These are phyloP conservation scores for Acanthosepion esculentum DNA, from an alignment of 2,888 invertebrate species.

Conservation along the genomic window DNA sequence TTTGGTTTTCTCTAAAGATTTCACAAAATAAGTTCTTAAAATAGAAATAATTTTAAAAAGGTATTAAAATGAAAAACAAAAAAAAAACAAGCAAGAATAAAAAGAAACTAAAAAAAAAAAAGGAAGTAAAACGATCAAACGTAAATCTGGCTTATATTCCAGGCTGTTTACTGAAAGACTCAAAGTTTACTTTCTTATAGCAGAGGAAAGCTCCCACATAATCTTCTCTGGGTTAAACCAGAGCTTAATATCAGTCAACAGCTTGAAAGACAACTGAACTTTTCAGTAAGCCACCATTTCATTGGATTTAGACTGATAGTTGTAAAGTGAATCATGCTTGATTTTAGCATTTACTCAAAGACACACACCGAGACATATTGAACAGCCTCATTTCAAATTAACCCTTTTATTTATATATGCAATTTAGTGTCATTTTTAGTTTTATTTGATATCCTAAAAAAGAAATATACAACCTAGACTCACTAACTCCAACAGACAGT, in stretches of 20 bases:
- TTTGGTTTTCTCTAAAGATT: neutral
- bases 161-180: neutral
- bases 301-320: neutral
- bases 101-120: neutral
- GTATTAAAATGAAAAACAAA: neutral
- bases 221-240: neutral
- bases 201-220: neutral
- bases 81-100: neutral
- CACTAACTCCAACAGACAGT: too few relatives aligned
- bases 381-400: neutral
- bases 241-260: neutral
- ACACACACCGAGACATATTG: neutral
- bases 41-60: neutral
- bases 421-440: neutral
- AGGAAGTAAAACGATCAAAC: neutral
- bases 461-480: too few relatives aligned
- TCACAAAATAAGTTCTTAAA: neutral
- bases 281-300: slow-evolving; percentile 15
- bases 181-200: neutral
- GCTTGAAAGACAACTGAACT: neutral
- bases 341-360: neutral
- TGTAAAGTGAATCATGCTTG: neutral
- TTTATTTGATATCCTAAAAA: neutral
- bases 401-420: neutral
- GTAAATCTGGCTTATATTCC: neutral